Percentiles rank a stretch among this genome's conserved stretches.
These are phyloP conservation scores for Linepithema humile DNA, from an alignment of 1,140 invertebrate species.

Conservation along the genomic window DNA sequence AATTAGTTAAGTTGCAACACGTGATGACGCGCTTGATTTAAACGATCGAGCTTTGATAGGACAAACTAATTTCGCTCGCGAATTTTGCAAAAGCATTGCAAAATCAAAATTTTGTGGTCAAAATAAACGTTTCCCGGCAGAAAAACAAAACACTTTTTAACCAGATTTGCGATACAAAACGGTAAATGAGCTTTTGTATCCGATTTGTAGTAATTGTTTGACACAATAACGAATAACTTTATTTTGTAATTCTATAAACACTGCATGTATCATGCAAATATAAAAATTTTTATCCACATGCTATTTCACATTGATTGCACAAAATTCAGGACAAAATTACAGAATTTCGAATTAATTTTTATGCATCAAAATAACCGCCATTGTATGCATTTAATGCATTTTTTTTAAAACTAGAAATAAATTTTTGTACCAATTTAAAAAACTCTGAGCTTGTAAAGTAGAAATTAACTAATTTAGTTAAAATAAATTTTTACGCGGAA, in stretches of 20 bases:
- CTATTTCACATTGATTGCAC: no score
- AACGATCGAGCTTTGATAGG: not conserved
- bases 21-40: conserved; percentile 5
- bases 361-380: no score
- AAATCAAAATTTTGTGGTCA: not conserved
- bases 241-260: not conserved
- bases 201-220: not conserved
- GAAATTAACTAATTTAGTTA: no score
- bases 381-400: no score
- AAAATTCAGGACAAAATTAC: no score
- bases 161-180: not conserved
- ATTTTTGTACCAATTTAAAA: no score
- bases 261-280: not conserved
- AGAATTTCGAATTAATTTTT: no score
- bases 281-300: not conserved
- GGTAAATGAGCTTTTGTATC: conserved; percentile 2
- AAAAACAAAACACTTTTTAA: conserved; percentile 10
- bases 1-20: not conserved
- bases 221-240: not conserved
- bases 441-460: no score
- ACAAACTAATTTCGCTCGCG: not conserved
- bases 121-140: conserved; percentile 2
- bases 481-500: no score
- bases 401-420: no score
- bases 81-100: not conserved